Percentiles rank a stretch among this genome's conserved stretches.
Evolutionary conservation across 2,888 invertebrate genomes (phyloP).

Genomic region (Acrocyrtus sp.): DNA sequence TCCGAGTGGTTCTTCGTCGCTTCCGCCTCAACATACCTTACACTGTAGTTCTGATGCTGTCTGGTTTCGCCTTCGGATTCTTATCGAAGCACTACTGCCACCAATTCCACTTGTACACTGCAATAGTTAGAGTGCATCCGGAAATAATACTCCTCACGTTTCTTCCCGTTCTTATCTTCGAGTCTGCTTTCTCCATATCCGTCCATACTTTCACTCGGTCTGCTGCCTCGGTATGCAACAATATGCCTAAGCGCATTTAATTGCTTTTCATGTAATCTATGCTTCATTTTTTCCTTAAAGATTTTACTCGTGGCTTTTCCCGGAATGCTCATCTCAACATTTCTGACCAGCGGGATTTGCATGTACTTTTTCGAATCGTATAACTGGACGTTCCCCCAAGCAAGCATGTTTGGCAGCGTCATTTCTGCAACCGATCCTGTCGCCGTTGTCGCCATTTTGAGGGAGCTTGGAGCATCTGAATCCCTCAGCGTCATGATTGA

Average conservation of each 20-base stretch:
- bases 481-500: slow-evolving; percentile 67
- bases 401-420: slow-evolving; percentile 67
- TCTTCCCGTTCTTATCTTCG: slow-evolving; percentile 61
- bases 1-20: slow-evolving; percentile 53
- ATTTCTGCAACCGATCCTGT: slow-evolving; percentile 69
- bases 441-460: slow-evolving; percentile 68
- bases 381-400: slow-evolving; percentile 66
- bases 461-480: slow-evolving; percentile 66
- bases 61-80: slow-evolving; percentile 65
- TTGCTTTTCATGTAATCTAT: neutral
- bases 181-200: slow-evolving; percentile 60
- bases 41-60: slow-evolving; percentile 66
- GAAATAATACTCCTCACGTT: slow-evolving; percentile 57
- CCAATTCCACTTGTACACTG: slow-evolving; percentile 34
- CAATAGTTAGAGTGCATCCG: slow-evolving; percentile 57
- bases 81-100: slow-evolving; percentile 42
- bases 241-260: neutral
- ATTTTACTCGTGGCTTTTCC: slow-evolving; percentile 60
- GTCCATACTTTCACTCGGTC: slow-evolving; percentile 57
- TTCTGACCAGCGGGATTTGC: slow-evolving; percentile 57
- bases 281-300: slow-evolving; percentile 31
- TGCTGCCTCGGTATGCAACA: slow-evolving; percentile 14
- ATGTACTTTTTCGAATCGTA: slow-evolving; percentile 61
- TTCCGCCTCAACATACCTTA: slow-evolving; percentile 65
- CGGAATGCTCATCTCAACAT: slow-evolving; percentile 60